Percentiles rank a stretch among this genome's conserved stretches.
Conservation (phyloP, 2,888 invertebrate genomes). For the Apamea sordens region DNA sequence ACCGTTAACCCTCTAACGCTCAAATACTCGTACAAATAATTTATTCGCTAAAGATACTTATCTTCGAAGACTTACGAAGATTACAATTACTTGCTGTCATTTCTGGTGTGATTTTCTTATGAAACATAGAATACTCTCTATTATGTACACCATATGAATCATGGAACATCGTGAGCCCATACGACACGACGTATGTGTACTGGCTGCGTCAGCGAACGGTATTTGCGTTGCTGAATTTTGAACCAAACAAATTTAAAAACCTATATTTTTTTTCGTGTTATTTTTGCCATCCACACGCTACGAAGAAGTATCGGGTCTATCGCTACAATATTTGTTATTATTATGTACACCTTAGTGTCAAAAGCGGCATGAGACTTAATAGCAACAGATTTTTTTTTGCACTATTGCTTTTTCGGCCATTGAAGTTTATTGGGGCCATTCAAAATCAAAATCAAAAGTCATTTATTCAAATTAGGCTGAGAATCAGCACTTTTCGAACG, state of each 20-base stretch:
- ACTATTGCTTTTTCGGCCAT: background rate
- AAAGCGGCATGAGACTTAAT: background rate
- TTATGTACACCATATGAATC: background rate
- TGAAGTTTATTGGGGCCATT: background rate
- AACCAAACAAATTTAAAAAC: too few species aligned
- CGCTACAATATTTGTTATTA: background rate
- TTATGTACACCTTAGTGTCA: background rate
- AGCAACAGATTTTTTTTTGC: background rate
- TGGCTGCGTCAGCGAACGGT: too few species aligned
- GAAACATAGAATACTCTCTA: background rate
- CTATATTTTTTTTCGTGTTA: too few species aligned
- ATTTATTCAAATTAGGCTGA: too few species aligned
- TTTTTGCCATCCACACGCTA: too few species aligned
- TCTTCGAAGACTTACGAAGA: constrained; percentile 5
- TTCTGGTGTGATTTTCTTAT: background rate
- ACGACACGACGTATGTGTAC: background rate
- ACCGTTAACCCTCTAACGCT: constrained; percentile 2
- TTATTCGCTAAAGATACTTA: constrained; percentile 5
- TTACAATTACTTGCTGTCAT: background rate
- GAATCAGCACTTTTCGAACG: too few species aligned
- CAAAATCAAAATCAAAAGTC: too few species aligned
- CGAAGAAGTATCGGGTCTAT: background rate
- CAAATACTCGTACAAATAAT: constrained; percentile 35
- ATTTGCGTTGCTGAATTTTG: too few species aligned
- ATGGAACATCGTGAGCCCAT: background rate